A percentile compares a stretch with the other conserved stretches of the same genome.
phyloP scores from a whole-genome alignment of 2,797 vertebrate genomes.

The Potorous gilbertii region DNA sequence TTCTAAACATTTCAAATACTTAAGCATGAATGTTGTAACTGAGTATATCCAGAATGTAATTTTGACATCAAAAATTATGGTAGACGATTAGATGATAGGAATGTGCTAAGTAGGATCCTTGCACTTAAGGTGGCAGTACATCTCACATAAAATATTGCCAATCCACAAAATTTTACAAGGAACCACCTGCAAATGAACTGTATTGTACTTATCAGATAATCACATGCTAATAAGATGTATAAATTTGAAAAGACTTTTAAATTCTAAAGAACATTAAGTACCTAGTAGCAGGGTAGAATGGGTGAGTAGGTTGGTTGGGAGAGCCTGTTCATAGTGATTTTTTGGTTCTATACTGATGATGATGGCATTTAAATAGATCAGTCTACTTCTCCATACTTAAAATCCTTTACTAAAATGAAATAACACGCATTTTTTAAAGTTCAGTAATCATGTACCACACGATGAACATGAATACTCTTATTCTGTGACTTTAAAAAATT shows the following conservation, averaged over 20 bases:
- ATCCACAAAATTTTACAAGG: not conserved
- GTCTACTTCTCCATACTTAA: not conserved
- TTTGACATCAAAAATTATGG: slow-evolving; percentile 69
- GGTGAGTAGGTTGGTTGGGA: not conserved
- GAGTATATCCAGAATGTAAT: slow-evolving; percentile 41
- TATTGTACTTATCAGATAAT: slow-evolving; percentile 16
- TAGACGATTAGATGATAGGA: slow-evolving; percentile 54
- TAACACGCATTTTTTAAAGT: not conserved
- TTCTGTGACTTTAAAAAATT: not conserved
- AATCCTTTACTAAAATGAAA: slow-evolving; percentile 27
- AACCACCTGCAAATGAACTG: slow-evolving; percentile 24
- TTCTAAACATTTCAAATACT: slow-evolving; percentile 67
- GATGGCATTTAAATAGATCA: not conserved
- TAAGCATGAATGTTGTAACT: slow-evolving; percentile 71
- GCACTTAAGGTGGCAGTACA: slow-evolving; percentile 52
- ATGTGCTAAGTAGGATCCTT: slow-evolving; percentile 57
- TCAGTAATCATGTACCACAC: not conserved
- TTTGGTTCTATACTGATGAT: not conserved
- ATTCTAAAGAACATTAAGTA: not conserved
- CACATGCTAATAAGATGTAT: not conserved
- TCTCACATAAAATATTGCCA: slow-evolving; percentile 61
- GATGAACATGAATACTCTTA: not conserved
- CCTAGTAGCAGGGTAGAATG: not conserved
- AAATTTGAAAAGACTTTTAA: not conserved
- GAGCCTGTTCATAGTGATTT: not conserved